Percentiles rank a stretch among this genome's conserved stretches.
These are phyloP conservation scores for Tychaedon coryphoeus DNA, from an alignment of 2,113 vertebrate species.

Conservation along the genomic window DNA sequence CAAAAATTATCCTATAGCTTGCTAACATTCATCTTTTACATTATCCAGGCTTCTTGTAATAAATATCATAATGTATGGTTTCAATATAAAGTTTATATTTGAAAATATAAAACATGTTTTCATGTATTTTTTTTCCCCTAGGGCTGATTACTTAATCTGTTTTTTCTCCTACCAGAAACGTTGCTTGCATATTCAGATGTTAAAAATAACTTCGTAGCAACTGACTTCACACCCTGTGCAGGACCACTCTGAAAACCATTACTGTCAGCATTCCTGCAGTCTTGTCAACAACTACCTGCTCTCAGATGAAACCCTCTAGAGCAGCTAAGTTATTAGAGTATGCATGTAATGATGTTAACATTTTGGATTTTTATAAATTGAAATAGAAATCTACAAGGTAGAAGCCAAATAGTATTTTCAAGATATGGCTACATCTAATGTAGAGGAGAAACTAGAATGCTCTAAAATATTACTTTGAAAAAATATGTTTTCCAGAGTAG, in stretches of 20 bases:
- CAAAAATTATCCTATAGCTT: background rate
- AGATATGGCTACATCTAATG: background rate
- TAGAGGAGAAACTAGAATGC: background rate
- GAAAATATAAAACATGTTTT: background rate
- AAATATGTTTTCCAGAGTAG: background rate
- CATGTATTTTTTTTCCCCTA: background rate
- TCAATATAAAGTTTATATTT: background rate
- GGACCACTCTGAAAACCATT: background rate
- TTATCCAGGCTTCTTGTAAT: background rate
- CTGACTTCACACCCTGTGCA: background rate
- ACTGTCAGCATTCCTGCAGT: background rate
- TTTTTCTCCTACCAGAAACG: background rate
- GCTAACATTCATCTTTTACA: background rate
- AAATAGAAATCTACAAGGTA: background rate
- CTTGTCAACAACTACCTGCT: background rate
- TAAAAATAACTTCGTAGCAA: slow-evolving; percentile 15
- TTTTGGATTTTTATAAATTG: background rate
- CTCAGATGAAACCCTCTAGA: background rate
- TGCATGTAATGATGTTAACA: background rate
- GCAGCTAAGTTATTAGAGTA: background rate
- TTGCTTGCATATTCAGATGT: background rate
- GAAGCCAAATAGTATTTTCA: background rate
- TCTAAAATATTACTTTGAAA: background rate
- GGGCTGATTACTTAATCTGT: background rate
- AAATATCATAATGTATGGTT: background rate